Evolutionary conservation across 2,797 vertebrate genomes (phyloP).

Genomic region (Xenentodon cancila): DNA sequence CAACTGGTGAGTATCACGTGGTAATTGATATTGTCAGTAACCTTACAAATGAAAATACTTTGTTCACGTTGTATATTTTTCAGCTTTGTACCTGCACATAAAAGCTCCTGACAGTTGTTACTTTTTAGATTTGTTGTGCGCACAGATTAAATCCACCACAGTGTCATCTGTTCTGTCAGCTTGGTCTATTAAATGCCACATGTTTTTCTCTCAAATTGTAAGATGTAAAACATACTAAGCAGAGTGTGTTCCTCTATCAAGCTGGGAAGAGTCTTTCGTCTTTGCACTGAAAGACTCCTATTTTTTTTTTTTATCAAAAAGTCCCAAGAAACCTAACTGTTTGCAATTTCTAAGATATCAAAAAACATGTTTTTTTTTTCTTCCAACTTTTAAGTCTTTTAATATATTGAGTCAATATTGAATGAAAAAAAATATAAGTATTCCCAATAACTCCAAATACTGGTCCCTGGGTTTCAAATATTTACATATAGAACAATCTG

Average conservation of each 20-base stretch:
- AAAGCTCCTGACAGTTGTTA: too few species aligned
- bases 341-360: neutral
- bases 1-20: too few species aligned
- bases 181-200: too few species aligned
- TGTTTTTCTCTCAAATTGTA: neutral
- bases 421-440: too few species aligned
- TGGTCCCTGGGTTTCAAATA: neutral
- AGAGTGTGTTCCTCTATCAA: neutral
- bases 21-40: too few species aligned
- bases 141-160: too few species aligned
- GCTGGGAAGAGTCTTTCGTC: neutral
- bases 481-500: neutral
- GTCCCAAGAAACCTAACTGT: neutral
- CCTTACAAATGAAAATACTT: too few species aligned
- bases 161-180: too few species aligned
- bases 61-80: too few species aligned
- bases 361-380: neutral
- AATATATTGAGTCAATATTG: neutral
- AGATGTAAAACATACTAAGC: neutral
- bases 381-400: neutral
- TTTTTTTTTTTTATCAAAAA: neutral
- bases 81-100: too few species aligned
- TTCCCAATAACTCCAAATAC: neutral
- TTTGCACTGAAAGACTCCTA: neutral
- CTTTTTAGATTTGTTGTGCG: too few species aligned